A percentile compares a stretch with the other conserved stretches of the same genome.
These are phyloP conservation scores for Ginglymostoma cirratum DNA, from an alignment of 2,113 vertebrate genomes.

Conservation along the genomic window DNA sequence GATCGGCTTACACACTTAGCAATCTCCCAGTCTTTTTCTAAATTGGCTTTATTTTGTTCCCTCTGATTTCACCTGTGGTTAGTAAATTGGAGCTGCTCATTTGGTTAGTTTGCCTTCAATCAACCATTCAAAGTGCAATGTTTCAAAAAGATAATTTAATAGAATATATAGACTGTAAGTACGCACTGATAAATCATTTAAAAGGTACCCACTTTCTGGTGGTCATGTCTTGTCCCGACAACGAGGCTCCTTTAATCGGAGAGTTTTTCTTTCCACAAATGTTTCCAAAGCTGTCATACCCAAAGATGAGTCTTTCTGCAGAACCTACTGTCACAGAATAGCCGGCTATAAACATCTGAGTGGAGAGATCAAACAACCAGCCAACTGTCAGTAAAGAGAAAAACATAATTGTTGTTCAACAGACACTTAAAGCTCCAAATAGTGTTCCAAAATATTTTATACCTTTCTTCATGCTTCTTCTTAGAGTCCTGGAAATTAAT, in stretches of 20 bases:
- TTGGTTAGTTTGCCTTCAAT: neutral
- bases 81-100: neutral
- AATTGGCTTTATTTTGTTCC: neutral
- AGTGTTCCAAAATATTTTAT: neutral
- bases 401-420: neutral
- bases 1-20: too few relatives aligned
- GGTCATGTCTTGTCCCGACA: constrained; percentile 70
- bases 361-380: neutral
- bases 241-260: constrained; percentile 58
- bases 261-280: constrained; percentile 62
- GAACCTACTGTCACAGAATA: constrained; percentile 60
- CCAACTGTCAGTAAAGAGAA: constrained; percentile 35
- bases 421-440: too few relatives aligned
- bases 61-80: neutral
- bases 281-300: constrained; percentile 70
- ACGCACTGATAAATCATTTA: constrained; percentile 22
- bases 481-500: neutral
- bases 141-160: neutral
- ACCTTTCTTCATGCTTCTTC: neutral
- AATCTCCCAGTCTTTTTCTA: neutral
- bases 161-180: neutral
- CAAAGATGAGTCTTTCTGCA: constrained; percentile 62
- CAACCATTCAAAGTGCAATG: neutral
- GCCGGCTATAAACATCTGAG: constrained; percentile 64
- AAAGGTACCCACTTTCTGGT: constrained; percentile 57